These are phyloP conservation scores for Microctonus hyperodae DNA, from an alignment of 2,888 invertebrate genomes.

Conservation along the genomic window DNA sequence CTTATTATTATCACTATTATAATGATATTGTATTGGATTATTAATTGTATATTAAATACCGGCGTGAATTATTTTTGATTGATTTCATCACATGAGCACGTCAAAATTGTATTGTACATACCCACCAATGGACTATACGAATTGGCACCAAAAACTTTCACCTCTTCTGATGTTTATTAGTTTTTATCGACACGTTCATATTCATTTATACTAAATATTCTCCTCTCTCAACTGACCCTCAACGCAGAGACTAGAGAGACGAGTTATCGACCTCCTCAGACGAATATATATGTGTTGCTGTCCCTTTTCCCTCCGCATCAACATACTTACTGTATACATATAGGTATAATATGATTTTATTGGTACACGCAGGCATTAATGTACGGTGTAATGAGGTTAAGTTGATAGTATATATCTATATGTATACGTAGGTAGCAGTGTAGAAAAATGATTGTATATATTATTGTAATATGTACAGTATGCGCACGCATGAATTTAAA, in stretches of 20 bases:
- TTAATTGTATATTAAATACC: constrained; percentile 70
- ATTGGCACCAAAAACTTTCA: neutral
- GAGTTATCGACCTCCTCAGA: neutral
- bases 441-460: too few species aligned
- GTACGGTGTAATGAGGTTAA: too few species aligned
- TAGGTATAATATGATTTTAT: too few species aligned
- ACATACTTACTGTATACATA: too few species aligned
- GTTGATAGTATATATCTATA: too few species aligned
- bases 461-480: too few species aligned
- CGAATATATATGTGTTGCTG: neutral
- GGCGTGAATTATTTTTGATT: constrained; percentile 64
- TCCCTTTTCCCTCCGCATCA: neutral
- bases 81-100: neutral
- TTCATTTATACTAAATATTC: neutral
- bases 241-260: neutral
- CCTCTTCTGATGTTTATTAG: neutral
- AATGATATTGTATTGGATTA: neutral
- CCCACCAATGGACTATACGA: neutral
- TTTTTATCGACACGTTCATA: neutral
- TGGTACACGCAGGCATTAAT: too few species aligned
- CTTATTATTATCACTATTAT: too few species aligned
- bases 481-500: neutral
- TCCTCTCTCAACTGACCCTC: neutral
- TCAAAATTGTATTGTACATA: neutral
- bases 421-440: too few species aligned